phyloP scores from a whole-genome alignment of 2,797 vertebrate genomes.

The Scolopax bukidnonensis region DNA sequence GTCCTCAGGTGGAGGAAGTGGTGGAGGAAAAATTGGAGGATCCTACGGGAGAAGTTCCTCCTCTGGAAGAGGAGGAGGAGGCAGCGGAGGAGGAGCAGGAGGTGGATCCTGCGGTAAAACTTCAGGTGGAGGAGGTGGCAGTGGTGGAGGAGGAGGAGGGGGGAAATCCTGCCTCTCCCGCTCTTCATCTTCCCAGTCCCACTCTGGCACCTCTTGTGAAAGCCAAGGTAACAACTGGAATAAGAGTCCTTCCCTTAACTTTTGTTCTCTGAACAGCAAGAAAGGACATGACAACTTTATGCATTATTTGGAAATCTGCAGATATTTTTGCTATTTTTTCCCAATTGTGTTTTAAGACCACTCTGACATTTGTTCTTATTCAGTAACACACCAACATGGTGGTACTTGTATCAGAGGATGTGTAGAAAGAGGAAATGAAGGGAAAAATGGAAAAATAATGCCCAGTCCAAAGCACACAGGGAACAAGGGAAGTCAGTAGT shows the following conservation, averaged over 20 bases:
- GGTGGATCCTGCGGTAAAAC: neutral
- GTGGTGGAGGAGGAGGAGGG: conserved; percentile 17
- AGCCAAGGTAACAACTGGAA: conserved; percentile 22
- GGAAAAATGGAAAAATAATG: neutral
- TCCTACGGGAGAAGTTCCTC: neutral
- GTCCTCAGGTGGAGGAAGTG: conserved; percentile 13
- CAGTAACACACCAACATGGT: neutral
- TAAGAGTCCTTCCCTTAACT: neutral
- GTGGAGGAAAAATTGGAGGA: neutral
- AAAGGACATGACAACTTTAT: neutral
- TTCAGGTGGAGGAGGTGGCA: conserved; percentile 28
- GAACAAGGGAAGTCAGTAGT: neutral
- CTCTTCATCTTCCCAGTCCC: conserved; percentile 36
- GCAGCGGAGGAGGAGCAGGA: neutral
- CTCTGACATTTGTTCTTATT: neutral
- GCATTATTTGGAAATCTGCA: neutral
- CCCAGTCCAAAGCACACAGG: neutral
- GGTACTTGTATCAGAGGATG: neutral
- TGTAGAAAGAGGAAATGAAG: neutral
- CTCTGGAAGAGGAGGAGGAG: neutral
- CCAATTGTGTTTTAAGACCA: neutral
- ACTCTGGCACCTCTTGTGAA: neutral
- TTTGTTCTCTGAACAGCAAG: neutral
- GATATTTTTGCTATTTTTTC: neutral
- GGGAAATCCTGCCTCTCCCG: conserved; percentile 34